Conservation (phyloP, 2,888 invertebrate genomes). For the Pimpla rufipes region DNA sequence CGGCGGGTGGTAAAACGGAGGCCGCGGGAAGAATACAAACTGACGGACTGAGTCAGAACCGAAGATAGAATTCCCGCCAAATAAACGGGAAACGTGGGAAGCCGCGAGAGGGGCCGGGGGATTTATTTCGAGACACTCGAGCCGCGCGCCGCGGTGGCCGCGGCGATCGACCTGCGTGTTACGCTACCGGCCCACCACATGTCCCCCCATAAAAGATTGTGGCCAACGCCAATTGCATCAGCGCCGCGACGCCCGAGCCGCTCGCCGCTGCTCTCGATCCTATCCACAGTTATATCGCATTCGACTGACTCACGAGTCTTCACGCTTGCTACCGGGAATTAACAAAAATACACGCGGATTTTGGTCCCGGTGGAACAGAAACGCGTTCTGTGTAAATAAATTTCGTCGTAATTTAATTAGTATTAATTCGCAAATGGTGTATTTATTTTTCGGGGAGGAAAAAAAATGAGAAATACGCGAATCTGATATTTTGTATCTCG, state of each 20-base stretch:
- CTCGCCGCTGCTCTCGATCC: constrained; percentile 46
- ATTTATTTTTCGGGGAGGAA: no score
- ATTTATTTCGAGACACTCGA: constrained; percentile 65
- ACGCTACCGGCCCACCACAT: constrained; percentile 62
- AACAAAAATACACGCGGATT: constrained; percentile 65
- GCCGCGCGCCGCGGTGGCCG: neutral
- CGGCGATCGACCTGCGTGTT: constrained; percentile 28
- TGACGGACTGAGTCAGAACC: neutral
- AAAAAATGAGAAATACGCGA: no score
- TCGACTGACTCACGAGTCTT: constrained; percentile 58
- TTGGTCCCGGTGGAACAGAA: neutral
- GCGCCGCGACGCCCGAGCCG: constrained; percentile 48
- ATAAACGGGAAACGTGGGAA: constrained; percentile 59
- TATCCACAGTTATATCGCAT: constrained; percentile 58
- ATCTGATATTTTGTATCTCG: no score
- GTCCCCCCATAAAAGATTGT: constrained; percentile 68
- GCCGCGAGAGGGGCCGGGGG: constrained; percentile 35
- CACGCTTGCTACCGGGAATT: constrained; percentile 22
- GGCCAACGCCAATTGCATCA: constrained; percentile 74
- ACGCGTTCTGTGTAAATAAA: neutral
- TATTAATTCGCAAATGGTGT: no score
- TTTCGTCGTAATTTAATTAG: no score
- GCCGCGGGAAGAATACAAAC: neutral
- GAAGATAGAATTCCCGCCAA: constrained; percentile 44
- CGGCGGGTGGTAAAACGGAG: neutral